Evolutionary conservation across 2,113 vertebrate species (phyloP), one percentile per base, ranked within the genome.

Genomic region (Arvicanthis niloticus): DNA sequence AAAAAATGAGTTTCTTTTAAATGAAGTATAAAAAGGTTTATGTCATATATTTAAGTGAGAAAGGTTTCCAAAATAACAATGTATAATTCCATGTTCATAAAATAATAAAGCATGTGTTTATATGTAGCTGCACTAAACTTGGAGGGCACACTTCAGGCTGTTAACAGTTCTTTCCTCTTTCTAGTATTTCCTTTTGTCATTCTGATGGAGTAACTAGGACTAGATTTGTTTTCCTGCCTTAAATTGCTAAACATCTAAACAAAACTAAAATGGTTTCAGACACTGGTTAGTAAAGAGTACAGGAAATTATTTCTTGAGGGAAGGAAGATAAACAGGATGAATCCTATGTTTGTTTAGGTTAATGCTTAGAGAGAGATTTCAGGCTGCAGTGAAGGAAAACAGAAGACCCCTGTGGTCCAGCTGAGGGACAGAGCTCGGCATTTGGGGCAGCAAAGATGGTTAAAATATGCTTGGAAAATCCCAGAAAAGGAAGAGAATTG

Each of bases 211-310:
- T 88, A 70, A 90, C 19, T 81, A 91, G 86, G 70, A 85, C 11
- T 24, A 91, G 10, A 34, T 85, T 92, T 92, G 53, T 31, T 72
- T 67, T 92, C 21, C 42, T 58, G 68, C 34, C 45, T 86, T 86
- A 53, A 91, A 81, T 16, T 80, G 5, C 76, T 62, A 21, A 26
- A 72, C 65, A 92, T 2, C 81, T 77, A 76, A 94, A 76, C 42
- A 91, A 76, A 89, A 45, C 37, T 24, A 48, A 8, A 51, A 68
- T 93, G 70, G 21, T 85, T 93, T 92, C 17, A 94, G 62, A 86
- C 15, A 22, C 24, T 89, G 73, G 7, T 45, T 17, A 31, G n/a
- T 60, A 91, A 8, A 21, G 70, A 77, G 56, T 73, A 51, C 31
- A 91, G 77, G 31, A 87, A 48, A 90, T 73, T 75, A 34, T 92